A percentile compares a stretch with the other conserved stretches of the same genome.
These are phyloP conservation scores for Pseudonaja textilis DNA, from an alignment of 2,113 vertebrate genomes.

Conservation along the genomic window DNA sequence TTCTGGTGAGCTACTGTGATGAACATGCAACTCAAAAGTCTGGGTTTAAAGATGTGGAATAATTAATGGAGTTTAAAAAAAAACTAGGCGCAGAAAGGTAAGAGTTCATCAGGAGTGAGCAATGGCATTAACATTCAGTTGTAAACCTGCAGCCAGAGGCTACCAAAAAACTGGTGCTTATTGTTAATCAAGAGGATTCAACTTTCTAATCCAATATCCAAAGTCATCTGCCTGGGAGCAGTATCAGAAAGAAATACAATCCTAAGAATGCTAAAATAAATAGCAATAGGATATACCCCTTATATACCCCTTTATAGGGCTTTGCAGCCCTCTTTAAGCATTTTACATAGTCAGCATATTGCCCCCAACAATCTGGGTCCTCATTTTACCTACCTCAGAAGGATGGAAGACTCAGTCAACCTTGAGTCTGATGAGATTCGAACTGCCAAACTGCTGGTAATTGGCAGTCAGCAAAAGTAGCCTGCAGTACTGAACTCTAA, in stretches of 20 bases:
- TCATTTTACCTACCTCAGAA: too few species aligned
- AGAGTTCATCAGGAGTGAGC: not conserved
- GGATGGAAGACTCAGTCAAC: too few species aligned
- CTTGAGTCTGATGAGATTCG: too few species aligned
- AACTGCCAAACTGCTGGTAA: too few species aligned
- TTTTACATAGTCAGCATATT: too few species aligned
- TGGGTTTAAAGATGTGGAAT: not conserved
- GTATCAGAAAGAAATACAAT: not conserved
- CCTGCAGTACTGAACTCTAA: too few species aligned
- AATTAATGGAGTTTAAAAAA: not conserved
- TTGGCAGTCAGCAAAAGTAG: too few species aligned
- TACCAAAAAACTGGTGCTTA: not conserved
- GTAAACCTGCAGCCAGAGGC: not conserved
- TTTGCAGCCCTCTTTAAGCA: too few species aligned
- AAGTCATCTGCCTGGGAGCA: not conserved
- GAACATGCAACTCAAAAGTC: not conserved
- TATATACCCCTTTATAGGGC: too few species aligned
- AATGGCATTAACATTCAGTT: not conserved
- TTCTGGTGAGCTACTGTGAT: not conserved
- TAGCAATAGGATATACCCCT: too few species aligned
- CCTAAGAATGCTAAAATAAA: not conserved
- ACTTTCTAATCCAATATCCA: not conserved
- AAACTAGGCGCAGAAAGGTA: not conserved
- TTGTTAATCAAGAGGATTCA: not conserved
- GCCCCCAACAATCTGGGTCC: too few species aligned